Evolutionary conservation across 2,113 vertebrate genomes (phyloP), one percentile per base, ranked within the genome.

Genomic region (Atlantisia rogersi): DNA sequence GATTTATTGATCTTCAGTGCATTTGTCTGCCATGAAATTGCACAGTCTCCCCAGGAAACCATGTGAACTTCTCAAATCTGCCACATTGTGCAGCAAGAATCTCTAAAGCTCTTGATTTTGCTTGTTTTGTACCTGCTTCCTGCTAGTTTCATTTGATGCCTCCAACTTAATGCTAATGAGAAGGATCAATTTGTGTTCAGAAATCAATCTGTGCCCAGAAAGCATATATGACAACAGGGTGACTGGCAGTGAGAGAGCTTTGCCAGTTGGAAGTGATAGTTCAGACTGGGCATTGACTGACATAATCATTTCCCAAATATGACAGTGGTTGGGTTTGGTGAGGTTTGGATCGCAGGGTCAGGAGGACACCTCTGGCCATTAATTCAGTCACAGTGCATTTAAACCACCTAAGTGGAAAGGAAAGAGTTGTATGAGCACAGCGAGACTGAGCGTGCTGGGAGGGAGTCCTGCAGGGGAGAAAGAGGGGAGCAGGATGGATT

Each of bases 1-100:
- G 50, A 67, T 78, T 56, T 86, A 60, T 59, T 86, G 56, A 93
- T 83, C 48, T 83, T 84, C 25, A 32, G 11, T 90, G 86, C n/a
- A 35, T 86, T 86, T 83, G 11, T 70, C 91, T 88, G 32, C 56
- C 20, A 6, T 77, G 53, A 88, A 86, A 88, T 78, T 68, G 32
- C 48, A 65, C 5, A 18, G 14, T 44, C 11, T 90, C 76, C 19
- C n/a, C 31, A 75, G 73, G 69, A 92, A 88, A 55, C 37, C 6
- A 46, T 26, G 31, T 1, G 3, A 75, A 59, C 31, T 32, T 83
- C 85, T 92, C 52, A 75, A 55, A 83, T 20, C 82, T 79, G 60
- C 11, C 69, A 58, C 63, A 52, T 74, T 44, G 74, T 90, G 31
- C 50, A 74, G 22, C 19, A 85, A 90, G 58, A 82, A 76, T 7